These are phyloP conservation scores for Anthonomus grandis DNA, from an alignment of 1,140 invertebrate species.

Conservation along the genomic window DNA sequence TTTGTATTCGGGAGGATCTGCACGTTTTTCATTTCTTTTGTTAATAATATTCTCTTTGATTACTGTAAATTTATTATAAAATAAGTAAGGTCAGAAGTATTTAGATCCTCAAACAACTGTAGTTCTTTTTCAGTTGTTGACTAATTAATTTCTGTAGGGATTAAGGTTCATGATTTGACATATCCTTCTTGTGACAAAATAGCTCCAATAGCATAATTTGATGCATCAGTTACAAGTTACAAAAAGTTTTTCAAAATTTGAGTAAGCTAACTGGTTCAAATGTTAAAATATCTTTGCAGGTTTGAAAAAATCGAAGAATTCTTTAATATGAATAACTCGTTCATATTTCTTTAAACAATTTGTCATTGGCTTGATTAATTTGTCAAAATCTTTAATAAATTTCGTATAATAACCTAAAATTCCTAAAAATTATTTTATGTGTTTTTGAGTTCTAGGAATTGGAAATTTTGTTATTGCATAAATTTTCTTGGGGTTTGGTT, in stretches of 20 bases:
- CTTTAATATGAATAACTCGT: not conserved
- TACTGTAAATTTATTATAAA: no score
- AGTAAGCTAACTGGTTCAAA: not conserved
- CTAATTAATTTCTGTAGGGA: no score
- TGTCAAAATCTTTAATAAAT: not conserved
- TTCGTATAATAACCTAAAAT: not conserved
- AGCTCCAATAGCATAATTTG: slow-evolving; percentile 16
- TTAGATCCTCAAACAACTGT: no score
- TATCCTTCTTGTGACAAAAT: slow-evolving; percentile 24
- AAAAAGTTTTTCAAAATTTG: not conserved
- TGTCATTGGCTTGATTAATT: not conserved
- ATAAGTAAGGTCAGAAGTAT: no score
- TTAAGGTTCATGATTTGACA: no score
- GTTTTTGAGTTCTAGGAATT: not conserved
- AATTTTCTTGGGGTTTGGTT: not conserved
- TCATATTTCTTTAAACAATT: not conserved
- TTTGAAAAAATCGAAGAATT: not conserved
- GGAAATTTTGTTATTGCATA: not conserved
- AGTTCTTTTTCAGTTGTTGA: no score
- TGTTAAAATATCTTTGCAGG: not conserved
- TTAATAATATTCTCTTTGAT: no score
- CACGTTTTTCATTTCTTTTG: no score
- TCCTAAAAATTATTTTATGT: not conserved
- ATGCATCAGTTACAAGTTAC: not conserved
- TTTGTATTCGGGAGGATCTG: no score